Conservation (phyloP, 2,888 invertebrate genomes). For the Scotopteryx bipunctaria region DNA sequence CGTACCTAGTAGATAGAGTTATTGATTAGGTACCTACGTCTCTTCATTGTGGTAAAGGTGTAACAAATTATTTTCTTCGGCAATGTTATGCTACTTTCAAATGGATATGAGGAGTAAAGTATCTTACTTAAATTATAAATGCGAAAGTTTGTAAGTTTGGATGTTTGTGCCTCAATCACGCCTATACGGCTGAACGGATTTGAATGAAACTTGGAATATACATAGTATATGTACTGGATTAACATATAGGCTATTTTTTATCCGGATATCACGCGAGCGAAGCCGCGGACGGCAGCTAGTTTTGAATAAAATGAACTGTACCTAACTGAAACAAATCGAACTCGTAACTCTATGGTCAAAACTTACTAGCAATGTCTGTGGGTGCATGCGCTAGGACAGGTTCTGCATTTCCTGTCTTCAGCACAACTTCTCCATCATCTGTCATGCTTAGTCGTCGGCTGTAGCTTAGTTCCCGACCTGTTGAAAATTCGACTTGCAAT, state of each 20-base stretch:
- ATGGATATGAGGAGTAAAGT: no score
- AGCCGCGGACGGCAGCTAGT: no score
- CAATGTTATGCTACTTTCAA: background rate
- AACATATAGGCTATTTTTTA: no score
- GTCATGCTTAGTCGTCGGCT: conserved; percentile 75
- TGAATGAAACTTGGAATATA: no score
- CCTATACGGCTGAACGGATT: no score
- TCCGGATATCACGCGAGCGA: no score
- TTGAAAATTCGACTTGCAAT: conserved; percentile 41
- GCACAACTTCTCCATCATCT: conserved; percentile 72
- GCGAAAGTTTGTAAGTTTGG: no score
- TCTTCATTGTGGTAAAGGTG: background rate
- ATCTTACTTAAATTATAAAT: no score
- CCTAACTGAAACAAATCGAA: background rate
- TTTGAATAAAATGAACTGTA: no score
- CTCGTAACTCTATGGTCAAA: background rate
- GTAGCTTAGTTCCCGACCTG: conserved; percentile 83
- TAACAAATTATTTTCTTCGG: background rate
- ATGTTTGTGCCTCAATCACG: no score
- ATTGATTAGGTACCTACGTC: background rate
- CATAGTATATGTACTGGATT: no score
- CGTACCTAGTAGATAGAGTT: no score
- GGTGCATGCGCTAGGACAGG: conserved; percentile 75
- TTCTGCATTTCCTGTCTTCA: conserved; percentile 72
- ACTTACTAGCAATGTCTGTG: conserved; percentile 75